Percentiles rank a stretch among this genome's conserved stretches.
Conservation (phyloP, 2,797 vertebrate genomes). For the Tangara arthus region DNA sequence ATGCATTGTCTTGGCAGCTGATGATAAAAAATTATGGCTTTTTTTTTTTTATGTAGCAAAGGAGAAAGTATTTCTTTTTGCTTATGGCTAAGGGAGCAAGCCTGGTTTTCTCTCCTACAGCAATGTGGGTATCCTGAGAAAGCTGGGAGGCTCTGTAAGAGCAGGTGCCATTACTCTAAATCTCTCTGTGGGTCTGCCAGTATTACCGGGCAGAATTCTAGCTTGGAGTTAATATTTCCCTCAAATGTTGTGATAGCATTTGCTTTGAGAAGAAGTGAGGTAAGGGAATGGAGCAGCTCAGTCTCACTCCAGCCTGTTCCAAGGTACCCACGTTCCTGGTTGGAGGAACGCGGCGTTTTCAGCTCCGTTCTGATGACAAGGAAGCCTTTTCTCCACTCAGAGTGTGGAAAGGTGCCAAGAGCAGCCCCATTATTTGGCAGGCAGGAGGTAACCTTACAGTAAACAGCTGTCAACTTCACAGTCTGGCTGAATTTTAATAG, state of each 20-base stretch:
- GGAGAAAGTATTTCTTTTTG: neutral
- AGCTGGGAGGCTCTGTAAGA: neutral
- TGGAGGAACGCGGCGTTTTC: neutral
- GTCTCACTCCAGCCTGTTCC: neutral
- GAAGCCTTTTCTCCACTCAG: neutral
- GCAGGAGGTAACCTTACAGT: conserved; percentile 61
- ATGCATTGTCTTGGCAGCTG: neutral
- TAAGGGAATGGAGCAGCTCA: neutral
- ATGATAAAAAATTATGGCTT: neutral
- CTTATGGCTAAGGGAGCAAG: neutral
- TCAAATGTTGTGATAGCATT: neutral
- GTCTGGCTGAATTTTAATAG: conserved; percentile 54
- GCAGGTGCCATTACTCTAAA: neutral
- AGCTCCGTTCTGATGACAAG: neutral
- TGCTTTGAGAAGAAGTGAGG: neutral
- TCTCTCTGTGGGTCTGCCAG: neutral
- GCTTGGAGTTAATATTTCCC: neutral
- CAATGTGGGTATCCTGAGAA: neutral
- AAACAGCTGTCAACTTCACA: conserved; percentile 61
- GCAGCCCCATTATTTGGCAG: conserved; percentile 54
- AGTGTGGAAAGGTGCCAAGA: conserved; percentile 39
- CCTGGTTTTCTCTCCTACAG: neutral
- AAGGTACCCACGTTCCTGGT: neutral
- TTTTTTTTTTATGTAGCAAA: neutral
- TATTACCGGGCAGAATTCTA: neutral